Conservation (phyloP, 1,140 invertebrate genomes). For the Euwallacea fornicatus region DNA sequence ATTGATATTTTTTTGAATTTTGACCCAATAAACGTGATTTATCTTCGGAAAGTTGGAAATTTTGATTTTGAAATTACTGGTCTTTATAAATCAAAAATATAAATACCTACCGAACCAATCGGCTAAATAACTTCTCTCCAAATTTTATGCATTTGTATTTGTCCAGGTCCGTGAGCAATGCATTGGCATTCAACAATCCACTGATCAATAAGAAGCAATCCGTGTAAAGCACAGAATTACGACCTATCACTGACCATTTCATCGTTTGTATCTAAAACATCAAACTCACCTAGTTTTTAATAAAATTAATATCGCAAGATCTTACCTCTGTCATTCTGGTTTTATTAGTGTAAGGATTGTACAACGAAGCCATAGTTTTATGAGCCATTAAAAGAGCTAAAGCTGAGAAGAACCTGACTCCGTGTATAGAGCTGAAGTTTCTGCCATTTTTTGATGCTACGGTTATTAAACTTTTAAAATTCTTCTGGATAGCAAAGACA, state of each 20-base stretch:
- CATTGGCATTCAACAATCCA: conserved; percentile 68
- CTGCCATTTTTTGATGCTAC: conserved; percentile 57
- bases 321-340: conserved; percentile 66
- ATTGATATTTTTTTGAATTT: too few species aligned
- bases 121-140: conserved; percentile 39
- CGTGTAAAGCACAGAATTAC: conserved; percentile 73
- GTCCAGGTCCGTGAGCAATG: conserved; percentile 55
- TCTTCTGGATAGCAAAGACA: conserved; percentile 67
- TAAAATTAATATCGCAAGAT: not conserved
- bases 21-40: too few species aligned
- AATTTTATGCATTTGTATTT: conserved; percentile 37
- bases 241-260: conserved; percentile 70
- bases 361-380: conserved; percentile 72
- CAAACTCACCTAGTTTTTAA: conserved; percentile 60
- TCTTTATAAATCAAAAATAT: not conserved
- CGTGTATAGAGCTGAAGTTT: conserved; percentile 66
- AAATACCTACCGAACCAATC: conserved; percentile 43
- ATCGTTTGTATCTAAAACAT: conserved; percentile 64
- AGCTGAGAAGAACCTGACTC: conserved; percentile 67
- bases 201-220: conserved; percentile 77
- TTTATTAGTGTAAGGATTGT: conserved; percentile 69
- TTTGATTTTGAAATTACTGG: too few species aligned
- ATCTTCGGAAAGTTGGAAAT: too few species aligned
- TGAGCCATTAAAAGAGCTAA: conserved; percentile 66
- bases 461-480: conserved; percentile 58